These are phyloP conservation scores for Octopus sinensis DNA, from an alignment of 1,140 invertebrate species.

Conservation along the genomic window DNA sequence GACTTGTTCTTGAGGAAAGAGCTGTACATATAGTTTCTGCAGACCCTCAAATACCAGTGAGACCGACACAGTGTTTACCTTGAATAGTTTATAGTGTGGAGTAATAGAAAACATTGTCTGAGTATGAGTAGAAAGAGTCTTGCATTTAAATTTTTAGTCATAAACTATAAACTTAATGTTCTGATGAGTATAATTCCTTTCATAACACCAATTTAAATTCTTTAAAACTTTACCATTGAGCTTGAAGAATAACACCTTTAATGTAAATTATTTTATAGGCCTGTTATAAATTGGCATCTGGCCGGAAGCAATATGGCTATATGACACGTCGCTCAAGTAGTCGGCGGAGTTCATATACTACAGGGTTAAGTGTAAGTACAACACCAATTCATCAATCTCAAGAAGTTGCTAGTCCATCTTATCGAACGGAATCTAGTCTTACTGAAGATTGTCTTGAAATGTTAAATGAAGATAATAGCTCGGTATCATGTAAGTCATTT, in stretches of 20 bases:
- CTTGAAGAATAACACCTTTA: not conserved
- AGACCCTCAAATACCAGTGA: too few species aligned
- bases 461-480: not conserved
- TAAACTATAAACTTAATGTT: not conserved
- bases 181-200: not conserved
- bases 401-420: not conserved
- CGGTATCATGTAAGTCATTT: not conserved
- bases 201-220: not conserved
- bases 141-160: not conserved
- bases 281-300: not conserved
- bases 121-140: not conserved
- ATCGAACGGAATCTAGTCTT: not conserved
- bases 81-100: too few species aligned
- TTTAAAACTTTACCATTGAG: not conserved
- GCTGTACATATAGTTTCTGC: too few species aligned
- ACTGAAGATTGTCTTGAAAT: constrained; percentile 6
- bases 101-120: not conserved
- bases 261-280: not conserved
- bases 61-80: too few species aligned
- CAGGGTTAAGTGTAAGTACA: not conserved
- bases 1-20: too few species aligned
- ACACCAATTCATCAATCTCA: not conserved
- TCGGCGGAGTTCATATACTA: not conserved
- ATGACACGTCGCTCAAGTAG: not conserved
- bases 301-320: not conserved